A percentile compares a stretch with the other conserved stretches of the same genome.
Conservation (phyloP, 2,113 vertebrate species). For the Orientallactaga bullata region DNA sequence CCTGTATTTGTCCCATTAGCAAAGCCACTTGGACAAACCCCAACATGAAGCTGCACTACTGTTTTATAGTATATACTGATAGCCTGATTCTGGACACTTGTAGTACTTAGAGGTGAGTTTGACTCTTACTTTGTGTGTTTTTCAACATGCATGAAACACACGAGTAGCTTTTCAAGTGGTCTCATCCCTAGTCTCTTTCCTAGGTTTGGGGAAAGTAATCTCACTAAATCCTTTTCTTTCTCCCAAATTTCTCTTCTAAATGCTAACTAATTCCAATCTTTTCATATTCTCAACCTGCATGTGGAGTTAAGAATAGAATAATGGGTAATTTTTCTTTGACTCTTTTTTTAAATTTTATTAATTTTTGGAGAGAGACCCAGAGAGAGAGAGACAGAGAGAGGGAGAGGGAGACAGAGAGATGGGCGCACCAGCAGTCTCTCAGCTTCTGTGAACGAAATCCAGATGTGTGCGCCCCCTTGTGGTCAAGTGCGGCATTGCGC, state of each 20-base stretch:
- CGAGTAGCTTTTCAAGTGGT: background rate
- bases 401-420: no score
- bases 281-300: constrained; percentile 33
- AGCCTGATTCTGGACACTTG: background rate
- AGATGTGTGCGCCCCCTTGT: no score
- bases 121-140: background rate
- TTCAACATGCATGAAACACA: background rate
- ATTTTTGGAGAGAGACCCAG: no score
- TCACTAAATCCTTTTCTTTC: constrained; percentile 11
- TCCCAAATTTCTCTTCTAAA: background rate
- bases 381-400: no score
- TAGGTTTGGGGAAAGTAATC: background rate
- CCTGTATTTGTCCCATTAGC: constrained; percentile 14
- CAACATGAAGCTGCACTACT: background rate
- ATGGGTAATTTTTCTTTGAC: constrained; percentile 30
- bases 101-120: background rate
- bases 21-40: background rate
- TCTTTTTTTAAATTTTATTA: no score
- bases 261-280: constrained; percentile 11
- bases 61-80: background rate
- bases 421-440: no score
- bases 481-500: no score
- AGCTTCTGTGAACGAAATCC: no score
- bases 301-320: constrained; percentile 25
- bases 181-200: background rate